Evolutionary conservation across 2,113 vertebrate genomes (phyloP), one percentile per base, ranked within the genome.

Genomic region (Cyprinodon tularosa): DNA sequence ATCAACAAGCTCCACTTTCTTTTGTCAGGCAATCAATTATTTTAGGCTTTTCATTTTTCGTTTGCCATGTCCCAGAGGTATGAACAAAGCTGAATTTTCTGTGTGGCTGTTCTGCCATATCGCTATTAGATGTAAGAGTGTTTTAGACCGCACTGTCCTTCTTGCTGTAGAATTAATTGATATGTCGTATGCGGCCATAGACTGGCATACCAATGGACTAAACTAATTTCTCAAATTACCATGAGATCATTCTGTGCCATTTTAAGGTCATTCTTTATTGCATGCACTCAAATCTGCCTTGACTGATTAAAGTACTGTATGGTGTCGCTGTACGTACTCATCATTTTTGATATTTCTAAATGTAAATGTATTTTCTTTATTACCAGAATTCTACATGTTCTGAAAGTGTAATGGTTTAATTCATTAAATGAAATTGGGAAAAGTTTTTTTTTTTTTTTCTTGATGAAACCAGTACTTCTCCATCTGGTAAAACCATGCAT

Each of bases 11-110:
- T 90, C 80, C 79, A 72, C 84, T 88, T 89, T 92, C 84, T 87
- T 89, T 92, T 84, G 75, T 91, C 86, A 86, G 84, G 72, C 89
- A 94, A 92, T 93, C 90, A 90, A 92, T 89, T 83, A 72, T 89
- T 91, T 86, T 85, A 84, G 90, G 90, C 90, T 91, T 92, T 93
- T 90, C 85, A 92, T 92, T 89, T 89, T 86, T 81, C 81, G 82
- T 47, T 82, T 57, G 17, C 50, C 50, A 78, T 87, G 87, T 84
- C 85, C 84, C 63, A 71, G 66, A 76, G 85, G 70, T 74, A 68
- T 84, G 71, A 81, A 71, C 11, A 29, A 70, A 73, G 85, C 80
- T 39, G 71, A 73, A 62, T 80, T 86, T 82, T 76, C 74, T 80
- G 62, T 79, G 76, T 82, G 80, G 69, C 79, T 83, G 78, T 84